These are phyloP conservation scores for Zaprionus kolodkinae DNA, from an alignment of 1,140 invertebrate species.

Conservation along the genomic window DNA sequence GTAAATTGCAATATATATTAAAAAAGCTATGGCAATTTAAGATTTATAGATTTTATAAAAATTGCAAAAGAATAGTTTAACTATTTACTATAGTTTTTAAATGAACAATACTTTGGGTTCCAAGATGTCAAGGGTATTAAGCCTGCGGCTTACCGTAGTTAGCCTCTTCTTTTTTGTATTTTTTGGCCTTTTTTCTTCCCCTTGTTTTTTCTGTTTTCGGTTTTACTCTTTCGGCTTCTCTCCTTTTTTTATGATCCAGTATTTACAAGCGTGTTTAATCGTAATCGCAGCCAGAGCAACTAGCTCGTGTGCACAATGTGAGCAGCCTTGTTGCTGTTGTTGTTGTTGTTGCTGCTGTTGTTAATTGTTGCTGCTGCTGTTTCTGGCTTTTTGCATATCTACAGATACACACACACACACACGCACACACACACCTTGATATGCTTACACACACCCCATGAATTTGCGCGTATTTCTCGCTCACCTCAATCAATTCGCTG, in stretches of 20 bases:
- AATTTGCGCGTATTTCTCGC: conserved; percentile 43
- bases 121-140: neutral
- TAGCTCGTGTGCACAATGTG: conserved; percentile 55
- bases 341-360: conserved; percentile 31
- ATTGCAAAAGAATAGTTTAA: no score
- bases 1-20: no score
- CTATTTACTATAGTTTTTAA: no score
- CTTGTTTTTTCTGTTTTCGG: neutral
- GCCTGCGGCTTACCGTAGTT: neutral
- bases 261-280: conserved; percentile 81
- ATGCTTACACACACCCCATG: neutral
- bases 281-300: conserved; percentile 60
- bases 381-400: conserved; percentile 35
- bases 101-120: no score
- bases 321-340: conserved; percentile 36
- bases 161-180: neutral
- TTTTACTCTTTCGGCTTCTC: conserved; percentile 6
- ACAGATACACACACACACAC: neutral
- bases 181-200: conserved; percentile 20
- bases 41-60: no score
- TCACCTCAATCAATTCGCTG: conserved; percentile 68
- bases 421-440: neutral
- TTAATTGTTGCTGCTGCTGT: conserved; percentile 27
- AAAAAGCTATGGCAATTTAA: no score
- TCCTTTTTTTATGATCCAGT: conserved; percentile 55